A percentile compares a stretch with the other conserved stretches of the same genome.
Conservation (phyloP, 2,888 invertebrate genomes). For the Ypsolopha scabrella region DNA sequence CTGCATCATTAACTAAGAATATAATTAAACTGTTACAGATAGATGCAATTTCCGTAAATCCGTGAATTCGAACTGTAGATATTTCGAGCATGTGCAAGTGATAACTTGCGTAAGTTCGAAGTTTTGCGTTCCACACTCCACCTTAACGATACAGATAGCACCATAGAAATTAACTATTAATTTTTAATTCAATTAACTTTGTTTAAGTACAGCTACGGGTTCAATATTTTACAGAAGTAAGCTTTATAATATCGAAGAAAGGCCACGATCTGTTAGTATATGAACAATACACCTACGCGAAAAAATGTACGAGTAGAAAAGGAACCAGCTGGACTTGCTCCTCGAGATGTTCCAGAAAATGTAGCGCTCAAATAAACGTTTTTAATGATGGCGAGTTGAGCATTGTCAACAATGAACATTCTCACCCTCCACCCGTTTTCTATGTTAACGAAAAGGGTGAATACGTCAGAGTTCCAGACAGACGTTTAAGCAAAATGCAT, state of each 20-base stretch:
- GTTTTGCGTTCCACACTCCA: no score
- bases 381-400: constrained; percentile 28
- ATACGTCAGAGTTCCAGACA: constrained; percentile 30
- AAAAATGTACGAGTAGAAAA: constrained; percentile 32
- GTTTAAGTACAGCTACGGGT: no score
- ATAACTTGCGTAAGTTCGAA: no score
- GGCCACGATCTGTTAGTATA: constrained; percentile 41
- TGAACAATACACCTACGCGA: constrained; percentile 42
- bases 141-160: no score
- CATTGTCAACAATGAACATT: constrained; percentile 31
- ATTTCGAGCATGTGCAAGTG: no score
- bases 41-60: no score
- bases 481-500: constrained; percentile 11
- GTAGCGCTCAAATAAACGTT: constrained; percentile 38
- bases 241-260: constrained; percentile 47
- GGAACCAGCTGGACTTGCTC: constrained; percentile 44
- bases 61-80: no score
- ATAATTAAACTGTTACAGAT: no score
- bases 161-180: no score
- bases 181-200: no score
- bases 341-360: constrained; percentile 44
- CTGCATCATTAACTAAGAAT: no score
- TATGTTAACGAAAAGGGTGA: constrained; percentile 37
- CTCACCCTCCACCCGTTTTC: constrained; percentile 42
- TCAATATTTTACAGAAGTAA: constrained; percentile 35